Conservation (phyloP, 2,888 invertebrate genomes). For the Stramonita haemastoma region DNA sequence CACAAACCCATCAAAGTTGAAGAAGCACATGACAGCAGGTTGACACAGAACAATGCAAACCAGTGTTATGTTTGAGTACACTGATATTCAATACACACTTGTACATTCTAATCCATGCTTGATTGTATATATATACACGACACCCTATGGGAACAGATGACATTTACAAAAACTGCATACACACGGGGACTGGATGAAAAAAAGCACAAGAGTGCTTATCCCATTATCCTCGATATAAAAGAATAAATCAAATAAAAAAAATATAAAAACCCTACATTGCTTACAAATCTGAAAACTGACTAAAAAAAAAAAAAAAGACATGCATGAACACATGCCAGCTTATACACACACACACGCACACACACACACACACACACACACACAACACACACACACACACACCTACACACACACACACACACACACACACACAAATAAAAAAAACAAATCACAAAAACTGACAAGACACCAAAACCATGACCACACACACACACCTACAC, state of each 20-base stretch:
- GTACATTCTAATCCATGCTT: neutral
- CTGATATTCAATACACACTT: neutral
- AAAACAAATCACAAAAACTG: too few relatives aligned
- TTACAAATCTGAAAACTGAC: neutral
- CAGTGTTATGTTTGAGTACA: neutral
- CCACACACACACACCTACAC: slow-evolving; percentile 66
- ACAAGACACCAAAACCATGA: too few relatives aligned
- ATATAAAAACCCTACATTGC: neutral
- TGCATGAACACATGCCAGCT: neutral
- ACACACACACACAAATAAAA: neutral
- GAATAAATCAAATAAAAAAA: too few relatives aligned
- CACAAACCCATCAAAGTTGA: too few relatives aligned
- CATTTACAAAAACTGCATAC: too few relatives aligned
- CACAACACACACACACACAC: neutral
- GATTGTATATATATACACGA: neutral
- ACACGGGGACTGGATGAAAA: too few relatives aligned
- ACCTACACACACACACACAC: neutral
- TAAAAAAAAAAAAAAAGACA: neutral
- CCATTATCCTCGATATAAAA: too few relatives aligned
- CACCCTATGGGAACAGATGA: neutral
- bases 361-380: slow-evolving; percentile 5
- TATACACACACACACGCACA: neutral
- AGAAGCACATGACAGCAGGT: too few relatives aligned
- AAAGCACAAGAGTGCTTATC: too few relatives aligned
- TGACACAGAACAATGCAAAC: too few relatives aligned